These are phyloP conservation scores for Ernsta delagoae DNA, from an alignment of 2,888 invertebrate species.

Conservation along the genomic window DNA sequence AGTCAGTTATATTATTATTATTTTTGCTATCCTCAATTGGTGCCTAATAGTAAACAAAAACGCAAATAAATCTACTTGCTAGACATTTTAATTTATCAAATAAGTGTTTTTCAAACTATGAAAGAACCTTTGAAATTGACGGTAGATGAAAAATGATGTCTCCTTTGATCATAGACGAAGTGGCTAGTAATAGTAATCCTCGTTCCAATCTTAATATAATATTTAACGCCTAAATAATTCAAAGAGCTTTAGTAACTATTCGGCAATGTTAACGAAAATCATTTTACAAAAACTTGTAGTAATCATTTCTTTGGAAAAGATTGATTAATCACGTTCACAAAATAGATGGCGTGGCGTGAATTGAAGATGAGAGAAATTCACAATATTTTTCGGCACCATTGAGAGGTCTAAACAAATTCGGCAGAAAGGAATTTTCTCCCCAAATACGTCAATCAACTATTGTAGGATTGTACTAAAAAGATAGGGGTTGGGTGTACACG, in stretches of 20 bases:
- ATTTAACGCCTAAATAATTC: neutral
- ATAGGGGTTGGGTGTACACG: slow-evolving; percentile 50
- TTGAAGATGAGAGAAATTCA: slow-evolving; percentile 53
- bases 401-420: slow-evolving; percentile 72
- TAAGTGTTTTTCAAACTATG: no score
- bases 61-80: no score
- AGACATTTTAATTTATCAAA: no score
- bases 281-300: slow-evolving; percentile 11
- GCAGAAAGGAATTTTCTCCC: slow-evolving; percentile 64
- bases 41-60: no score
- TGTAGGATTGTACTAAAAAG: slow-evolving; percentile 66
- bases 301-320: slow-evolving; percentile 18
- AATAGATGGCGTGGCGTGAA: slow-evolving; percentile 14
- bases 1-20: no score
- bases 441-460: slow-evolving; percentile 73
- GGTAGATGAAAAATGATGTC: no score
- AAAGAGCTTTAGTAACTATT: neutral
- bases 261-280: neutral
- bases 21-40: no score
- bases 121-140: no score
- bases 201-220: neutral
- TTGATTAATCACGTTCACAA: slow-evolving; percentile 30
- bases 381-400: slow-evolving; percentile 63
- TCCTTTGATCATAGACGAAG: neutral
- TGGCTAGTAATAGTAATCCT: neutral